Evolutionary conservation across 2,113 vertebrate species (phyloP), one percentile per base, ranked within the genome.

Genomic region (Lagopus muta): DNA sequence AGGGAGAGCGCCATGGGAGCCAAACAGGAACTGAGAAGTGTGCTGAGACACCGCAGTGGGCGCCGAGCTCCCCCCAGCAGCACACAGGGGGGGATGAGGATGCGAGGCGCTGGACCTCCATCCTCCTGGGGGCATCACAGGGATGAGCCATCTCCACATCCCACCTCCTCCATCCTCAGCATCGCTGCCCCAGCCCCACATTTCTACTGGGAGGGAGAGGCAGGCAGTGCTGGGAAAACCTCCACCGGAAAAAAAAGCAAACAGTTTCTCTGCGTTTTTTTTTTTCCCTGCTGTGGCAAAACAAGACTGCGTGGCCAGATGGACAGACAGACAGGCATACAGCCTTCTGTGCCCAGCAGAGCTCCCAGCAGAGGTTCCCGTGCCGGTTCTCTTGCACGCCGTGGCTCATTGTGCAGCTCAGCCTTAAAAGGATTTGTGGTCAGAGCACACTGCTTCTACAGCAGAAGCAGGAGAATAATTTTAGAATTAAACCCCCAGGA

Each of bases 341-440:
- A 57, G 38, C 50, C 52, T 36, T 67, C 61, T 38, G 47, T 17
- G 19, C n/a, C 87, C 87, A 64, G 73, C 55, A 15, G 50, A 66
- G 40, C 66, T 92, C 67, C 86, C 91, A 86, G 80, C 7, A 3
- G 92, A 75, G 54, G 61, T 64, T 27, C 10, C 6, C 76, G 77
- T 8, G 7, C 62, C 69, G 48, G 54, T 21, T 13, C 45, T 45
- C 38, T 54, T 52, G 13, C 20, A 61, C 38, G n/a, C 18, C 13
- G 67, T 5, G 25, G 79, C 73, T 87, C 86, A 73, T 45, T 54
- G 42, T 77, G 89, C 89, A 83, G 34, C 64, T 67, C 90, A 86
- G 64, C 84, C 76, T 93, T 95, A 64, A 65, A 82, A 93, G 81
- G 83, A 57, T 88, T 82, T 72, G 91, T 36, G 91, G 71, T 47